Evolutionary conservation across 2,797 vertebrate species (phyloP), one percentile per base, ranked within the genome.

Genomic region (Momotus momota): DNA sequence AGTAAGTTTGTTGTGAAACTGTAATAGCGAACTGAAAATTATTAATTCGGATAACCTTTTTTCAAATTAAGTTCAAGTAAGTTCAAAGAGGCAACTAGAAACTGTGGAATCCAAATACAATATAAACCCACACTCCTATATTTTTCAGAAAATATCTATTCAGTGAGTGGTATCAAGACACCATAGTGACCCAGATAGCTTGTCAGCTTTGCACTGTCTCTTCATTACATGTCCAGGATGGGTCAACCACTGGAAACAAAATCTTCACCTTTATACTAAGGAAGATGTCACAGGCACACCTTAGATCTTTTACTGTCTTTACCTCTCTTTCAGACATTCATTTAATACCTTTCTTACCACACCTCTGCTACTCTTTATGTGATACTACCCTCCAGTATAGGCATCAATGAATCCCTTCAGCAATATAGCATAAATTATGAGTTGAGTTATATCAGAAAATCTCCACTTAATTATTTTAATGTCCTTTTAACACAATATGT

Each of bases 201-300:
- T 46, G 40, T 14, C 14, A 74, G 7, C 8, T 92, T 88, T 86
- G 7, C 21, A n/a, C 6, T 27, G 5, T 60, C 14, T 74, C 48
- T 73, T 81, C 0, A 0, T 10, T 55, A 10, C 0, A 8, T 19
- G 8, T 52, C 19, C 31, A 54, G 19, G 8, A 43, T 35, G 23
- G 17, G 8, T 69, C 25, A 79, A 27, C 0, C 0, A 45, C 12
- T 80, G 38, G 23, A 74, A 86, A 40, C 11, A 45, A 83, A 86
- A 1, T 2, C 22, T 38, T 54, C 15, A 13, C 3, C 6, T 71
- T 79, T 49, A 20, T 7, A 23, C 2, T 23, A 14, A n/a, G 8
- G 14, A 33, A 80, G 6, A 5, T 13, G 5, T 45, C 12, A 18
- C 57, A 60, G n/a, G 38, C 23, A 55, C 2, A 5, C 10, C 16